Evolutionary conservation across 2,888 invertebrate genomes (phyloP).

Genomic region (Anarsia innoxiella): DNA sequence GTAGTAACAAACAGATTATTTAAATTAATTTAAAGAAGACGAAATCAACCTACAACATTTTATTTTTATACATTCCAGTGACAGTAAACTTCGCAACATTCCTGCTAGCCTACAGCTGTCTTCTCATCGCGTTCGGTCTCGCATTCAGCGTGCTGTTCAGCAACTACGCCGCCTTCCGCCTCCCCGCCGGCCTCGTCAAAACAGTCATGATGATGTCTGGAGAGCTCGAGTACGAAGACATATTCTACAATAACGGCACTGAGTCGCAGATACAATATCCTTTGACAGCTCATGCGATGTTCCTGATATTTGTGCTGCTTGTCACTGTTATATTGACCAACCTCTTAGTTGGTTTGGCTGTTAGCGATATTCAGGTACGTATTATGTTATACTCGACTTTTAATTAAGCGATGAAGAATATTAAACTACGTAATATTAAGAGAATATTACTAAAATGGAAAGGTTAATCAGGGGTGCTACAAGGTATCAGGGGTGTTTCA

Average conservation of each 20-base stretch:
- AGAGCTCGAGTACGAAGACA: slow-evolving; percentile 89
- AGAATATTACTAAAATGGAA: too few species aligned
- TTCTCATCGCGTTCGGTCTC: slow-evolving; percentile 86
- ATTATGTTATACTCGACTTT: neutral
- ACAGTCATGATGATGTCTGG: slow-evolving; percentile 93
- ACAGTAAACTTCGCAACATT: slow-evolving; percentile 89
- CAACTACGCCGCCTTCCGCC: slow-evolving; percentile 82
- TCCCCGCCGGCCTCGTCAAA: slow-evolving; percentile 80
- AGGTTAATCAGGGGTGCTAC: too few species aligned
- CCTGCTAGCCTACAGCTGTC: slow-evolving; percentile 85
- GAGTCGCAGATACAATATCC: slow-evolving; percentile 77
- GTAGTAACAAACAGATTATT: too few species aligned
- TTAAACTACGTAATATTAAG: too few species aligned
- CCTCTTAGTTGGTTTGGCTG: slow-evolving; percentile 88
- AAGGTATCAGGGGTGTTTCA: too few species aligned
- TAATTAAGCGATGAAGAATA: too few species aligned
- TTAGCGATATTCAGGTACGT: slow-evolving; percentile 84
- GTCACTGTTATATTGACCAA: slow-evolving; percentile 90
- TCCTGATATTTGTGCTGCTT: slow-evolving; percentile 83
- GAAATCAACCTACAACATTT: too few species aligned
- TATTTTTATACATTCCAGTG: slow-evolving; percentile 75
- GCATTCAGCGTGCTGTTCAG: slow-evolving; percentile 89
- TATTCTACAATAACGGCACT: slow-evolving; percentile 78
- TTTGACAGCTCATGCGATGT: slow-evolving; percentile 84
- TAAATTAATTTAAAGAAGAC: too few species aligned